Evolutionary conservation across 2,797 vertebrate genomes (phyloP).

Genomic region (Sebastes vulpes): DNA sequence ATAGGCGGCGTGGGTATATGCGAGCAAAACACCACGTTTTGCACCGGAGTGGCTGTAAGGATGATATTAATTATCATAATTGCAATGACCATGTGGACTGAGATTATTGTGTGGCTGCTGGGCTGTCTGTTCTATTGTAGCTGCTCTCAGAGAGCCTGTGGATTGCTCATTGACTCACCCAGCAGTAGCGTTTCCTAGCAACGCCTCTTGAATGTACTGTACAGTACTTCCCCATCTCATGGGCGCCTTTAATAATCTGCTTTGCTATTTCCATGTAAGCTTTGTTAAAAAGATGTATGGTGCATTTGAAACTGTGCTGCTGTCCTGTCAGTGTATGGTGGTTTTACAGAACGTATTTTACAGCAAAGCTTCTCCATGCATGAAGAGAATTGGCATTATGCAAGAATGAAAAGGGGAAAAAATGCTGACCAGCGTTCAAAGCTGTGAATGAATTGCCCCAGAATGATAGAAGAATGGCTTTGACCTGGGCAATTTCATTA

Average conservation of each 20-base stretch:
- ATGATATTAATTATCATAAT: conserved; percentile 84
- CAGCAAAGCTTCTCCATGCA: conserved; percentile 25
- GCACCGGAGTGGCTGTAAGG: conserved; percentile 67
- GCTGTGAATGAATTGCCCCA: conserved; percentile 28
- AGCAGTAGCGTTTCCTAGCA: conserved; percentile 87
- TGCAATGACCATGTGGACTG: conserved; percentile 80
- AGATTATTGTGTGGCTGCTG: conserved; percentile 73
- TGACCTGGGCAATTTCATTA: conserved; percentile 71
- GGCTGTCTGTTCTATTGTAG: conserved; percentile 79
- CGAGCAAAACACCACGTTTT: conserved; percentile 52
- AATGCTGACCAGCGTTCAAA: conserved; percentile 36
- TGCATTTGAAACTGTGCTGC: conserved; percentile 69
- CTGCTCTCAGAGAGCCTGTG: conserved; percentile 74
- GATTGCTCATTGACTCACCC: conserved; percentile 82
- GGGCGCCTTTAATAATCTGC: conserved; percentile 84
- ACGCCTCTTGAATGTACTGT: conserved; percentile 83
- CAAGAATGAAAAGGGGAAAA: background rate
- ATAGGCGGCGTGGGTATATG: conserved; percentile 22
- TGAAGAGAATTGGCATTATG: conserved; percentile 32
- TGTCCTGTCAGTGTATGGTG: background rate
- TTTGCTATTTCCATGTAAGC: conserved; percentile 77
- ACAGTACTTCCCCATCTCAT: conserved; percentile 81
- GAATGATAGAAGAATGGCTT: conserved; percentile 46
- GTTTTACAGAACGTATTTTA: conserved; percentile 32
- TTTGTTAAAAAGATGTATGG: conserved; percentile 84